Percentiles rank a stretch among this genome's conserved stretches.
Evolutionary conservation across 1,140 invertebrate genomes (phyloP).

Genomic region (Arctopsyche grandis): DNA sequence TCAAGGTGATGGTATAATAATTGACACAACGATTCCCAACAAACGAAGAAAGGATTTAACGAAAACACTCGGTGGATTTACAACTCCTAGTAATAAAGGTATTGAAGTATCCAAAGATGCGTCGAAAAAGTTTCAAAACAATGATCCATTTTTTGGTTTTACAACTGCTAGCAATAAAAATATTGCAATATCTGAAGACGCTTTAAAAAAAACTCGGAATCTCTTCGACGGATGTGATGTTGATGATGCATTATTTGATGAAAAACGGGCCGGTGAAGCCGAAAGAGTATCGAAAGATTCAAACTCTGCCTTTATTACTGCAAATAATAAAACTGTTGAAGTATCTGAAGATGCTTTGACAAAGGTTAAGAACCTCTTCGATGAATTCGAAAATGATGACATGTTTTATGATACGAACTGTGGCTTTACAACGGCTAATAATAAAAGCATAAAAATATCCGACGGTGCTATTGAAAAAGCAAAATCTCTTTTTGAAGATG

Average conservation of each 20-base stretch:
- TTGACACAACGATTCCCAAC: too few relatives aligned
- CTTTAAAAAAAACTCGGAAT: constrained; percentile 60
- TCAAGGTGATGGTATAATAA: neutral
- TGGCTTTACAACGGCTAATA: constrained; percentile 42
- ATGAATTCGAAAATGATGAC: constrained; percentile 48
- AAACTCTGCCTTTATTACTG: neutral
- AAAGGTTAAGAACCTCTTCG: constrained; percentile 60
- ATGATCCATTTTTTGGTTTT: neutral
- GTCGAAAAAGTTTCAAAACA: too few relatives aligned
- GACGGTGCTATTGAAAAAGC: constrained; percentile 60
- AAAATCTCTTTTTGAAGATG: constrained; percentile 57
- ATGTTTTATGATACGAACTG: neutral
- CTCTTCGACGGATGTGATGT: constrained; percentile 54
- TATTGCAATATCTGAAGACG: constrained; percentile 56
- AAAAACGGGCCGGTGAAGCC: neutral
- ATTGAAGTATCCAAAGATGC: too few relatives aligned
- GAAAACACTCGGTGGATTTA: too few relatives aligned
- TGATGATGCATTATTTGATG: neutral
- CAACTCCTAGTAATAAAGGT: too few relatives aligned
- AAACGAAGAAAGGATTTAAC: too few relatives aligned
- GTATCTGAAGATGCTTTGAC: constrained; percentile 58
- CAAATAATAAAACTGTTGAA: constrained; percentile 54
- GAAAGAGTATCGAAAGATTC: neutral
- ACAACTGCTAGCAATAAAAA: constrained; percentile 39
- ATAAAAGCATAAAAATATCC: constrained; percentile 54